These are phyloP conservation scores for Callimorpha dominula DNA, from an alignment of 2,888 invertebrate genomes.

Conservation along the genomic window DNA sequence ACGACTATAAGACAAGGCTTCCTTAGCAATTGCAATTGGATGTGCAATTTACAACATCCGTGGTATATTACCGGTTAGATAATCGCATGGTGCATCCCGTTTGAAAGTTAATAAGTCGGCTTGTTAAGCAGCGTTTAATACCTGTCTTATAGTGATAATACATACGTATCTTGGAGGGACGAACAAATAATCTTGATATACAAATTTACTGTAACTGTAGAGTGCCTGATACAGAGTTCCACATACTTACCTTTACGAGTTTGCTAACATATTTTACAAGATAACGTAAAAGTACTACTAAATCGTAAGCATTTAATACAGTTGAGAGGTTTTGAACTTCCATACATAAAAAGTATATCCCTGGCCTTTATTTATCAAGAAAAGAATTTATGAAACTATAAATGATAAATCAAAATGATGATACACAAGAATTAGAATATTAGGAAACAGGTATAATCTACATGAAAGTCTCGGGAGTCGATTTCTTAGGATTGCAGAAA, in stretches of 20 bases:
- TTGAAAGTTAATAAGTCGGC: constrained; percentile 45
- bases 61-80: constrained; percentile 43
- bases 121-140: constrained; percentile 39
- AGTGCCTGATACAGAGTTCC: not conserved
- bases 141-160: constrained; percentile 51
- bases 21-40: constrained; percentile 58
- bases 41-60: constrained; percentile 63
- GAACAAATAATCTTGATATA: not conserved
- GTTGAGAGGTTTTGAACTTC: too few species aligned
- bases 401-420: not conserved
- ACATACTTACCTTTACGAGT: not conserved
- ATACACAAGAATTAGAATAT: constrained; percentile 8
- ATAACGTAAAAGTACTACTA: not conserved
- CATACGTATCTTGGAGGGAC: constrained; percentile 10
- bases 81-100: constrained; percentile 45
- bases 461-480: not conserved
- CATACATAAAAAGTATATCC: not conserved
- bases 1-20: constrained; percentile 64
- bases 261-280: not conserved
- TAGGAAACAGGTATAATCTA: not conserved
- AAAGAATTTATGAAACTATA: constrained; percentile 24
- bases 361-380: constrained; percentile 1
- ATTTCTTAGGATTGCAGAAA: not conserved
- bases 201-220: not conserved
- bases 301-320: not conserved